Conservation (phyloP, 37 sponge, comb jelly and placozoan species). For the Halichondria panicea region DNA sequence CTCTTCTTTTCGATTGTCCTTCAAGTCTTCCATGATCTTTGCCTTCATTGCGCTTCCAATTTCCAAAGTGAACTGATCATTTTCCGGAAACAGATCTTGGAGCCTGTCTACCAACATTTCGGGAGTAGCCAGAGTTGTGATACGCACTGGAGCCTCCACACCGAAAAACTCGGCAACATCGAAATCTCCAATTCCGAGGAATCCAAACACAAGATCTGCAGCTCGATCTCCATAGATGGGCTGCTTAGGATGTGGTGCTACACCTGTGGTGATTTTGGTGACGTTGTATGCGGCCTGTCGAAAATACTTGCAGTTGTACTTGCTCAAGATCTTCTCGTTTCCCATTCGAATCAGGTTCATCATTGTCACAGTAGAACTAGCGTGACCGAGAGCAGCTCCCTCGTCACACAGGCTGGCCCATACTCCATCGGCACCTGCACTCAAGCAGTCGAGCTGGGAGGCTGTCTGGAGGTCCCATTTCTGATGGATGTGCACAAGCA, state of each 20-base stretch:
- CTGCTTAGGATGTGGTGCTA: slow-evolving; percentile 71
- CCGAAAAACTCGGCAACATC: slow-evolving; percentile 85
- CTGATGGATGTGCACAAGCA: slow-evolving; percentile 79
- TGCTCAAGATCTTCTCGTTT: slow-evolving; percentile 64
- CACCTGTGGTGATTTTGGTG: slow-evolving; percentile 74
- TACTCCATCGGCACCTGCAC: slow-evolving; percentile 81
- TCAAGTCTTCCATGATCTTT: slow-evolving; percentile 68
- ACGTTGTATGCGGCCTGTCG: slow-evolving; percentile 72
- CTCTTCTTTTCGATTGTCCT: slow-evolving; percentile 73
- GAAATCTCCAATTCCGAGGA: slow-evolving; percentile 61
- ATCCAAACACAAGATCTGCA: slow-evolving; percentile 73
- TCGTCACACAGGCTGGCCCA: slow-evolving; percentile 88
- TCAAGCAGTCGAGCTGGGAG: slow-evolving; percentile 70
- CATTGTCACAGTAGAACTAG: slow-evolving; percentile 74
- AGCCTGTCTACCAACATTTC: slow-evolving; percentile 73
- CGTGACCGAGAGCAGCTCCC: slow-evolving; percentile 90
- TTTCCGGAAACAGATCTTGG: slow-evolving; percentile 59
- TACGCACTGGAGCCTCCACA: slow-evolving; percentile 52
- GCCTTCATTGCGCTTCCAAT: slow-evolving; percentile 69
- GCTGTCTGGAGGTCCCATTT: slow-evolving; percentile 83
- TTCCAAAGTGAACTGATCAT: slow-evolving; percentile 62
- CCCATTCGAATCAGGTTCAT: slow-evolving; percentile 86
- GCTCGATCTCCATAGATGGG: slow-evolving; percentile 77
- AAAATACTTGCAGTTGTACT: slow-evolving; percentile 72
- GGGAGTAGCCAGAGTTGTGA: slow-evolving; percentile 71